Percentiles rank a stretch among this genome's conserved stretches.
Evolutionary conservation across 1,140 invertebrate species (phyloP).

Genomic region (Zaprionus ghesquierei): DNA sequence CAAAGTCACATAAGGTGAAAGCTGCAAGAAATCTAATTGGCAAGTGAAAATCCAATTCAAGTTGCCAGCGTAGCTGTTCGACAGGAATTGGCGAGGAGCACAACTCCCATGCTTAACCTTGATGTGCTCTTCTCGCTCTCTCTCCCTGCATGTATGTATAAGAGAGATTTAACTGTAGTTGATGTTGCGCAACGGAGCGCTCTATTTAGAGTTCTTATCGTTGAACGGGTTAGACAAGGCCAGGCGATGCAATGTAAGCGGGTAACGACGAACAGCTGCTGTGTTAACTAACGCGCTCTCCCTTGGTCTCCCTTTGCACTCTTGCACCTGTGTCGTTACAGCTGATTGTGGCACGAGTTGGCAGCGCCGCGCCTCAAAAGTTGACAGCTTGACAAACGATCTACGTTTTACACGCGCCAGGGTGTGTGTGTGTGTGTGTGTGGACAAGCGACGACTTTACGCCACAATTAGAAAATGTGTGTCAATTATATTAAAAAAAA

Average conservation of each 20-base stretch:
- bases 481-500: conserved; percentile 65
- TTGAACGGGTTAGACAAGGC: conserved; percentile 35
- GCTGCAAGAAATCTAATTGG: conserved; percentile 15
- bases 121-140: background rate
- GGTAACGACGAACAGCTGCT: conserved; percentile 2
- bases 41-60: background rate
- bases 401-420: conserved; percentile 3
- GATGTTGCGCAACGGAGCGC: conserved; percentile 43
- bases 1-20: conserved; percentile 7
- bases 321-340: conserved; percentile 40
- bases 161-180: background rate
- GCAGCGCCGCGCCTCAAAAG: conserved; percentile 37
- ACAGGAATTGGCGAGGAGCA: background rate
- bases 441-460: conserved; percentile 55
- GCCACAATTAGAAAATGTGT: conserved; percentile 78
- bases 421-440: conserved; percentile 14
- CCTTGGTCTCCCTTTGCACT: conserved; percentile 3
- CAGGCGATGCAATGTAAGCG: background rate
- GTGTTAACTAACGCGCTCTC: conserved; percentile 19
- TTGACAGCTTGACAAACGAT: conserved; percentile 56
- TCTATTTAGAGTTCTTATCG: conserved; percentile 43
- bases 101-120: background rate
- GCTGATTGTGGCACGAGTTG: conserved; percentile 56
- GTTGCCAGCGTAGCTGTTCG: too few relatives aligned
- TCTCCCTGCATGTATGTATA: background rate